Evolutionary conservation across 2,888 invertebrate genomes (phyloP).

Genomic region (Hartigia nigra): DNA sequence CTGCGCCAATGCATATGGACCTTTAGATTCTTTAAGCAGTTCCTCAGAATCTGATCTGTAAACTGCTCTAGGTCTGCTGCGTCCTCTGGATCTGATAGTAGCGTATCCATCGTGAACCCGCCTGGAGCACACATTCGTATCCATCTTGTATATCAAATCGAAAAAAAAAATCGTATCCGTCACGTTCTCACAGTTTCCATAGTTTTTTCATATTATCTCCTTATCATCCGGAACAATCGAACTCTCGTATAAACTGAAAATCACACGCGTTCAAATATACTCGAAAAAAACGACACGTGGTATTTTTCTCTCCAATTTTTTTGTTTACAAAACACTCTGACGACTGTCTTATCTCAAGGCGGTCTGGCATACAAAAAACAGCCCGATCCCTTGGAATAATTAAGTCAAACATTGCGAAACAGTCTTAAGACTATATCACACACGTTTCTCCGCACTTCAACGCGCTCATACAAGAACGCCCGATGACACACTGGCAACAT

Average conservation of each 20-base stretch:
- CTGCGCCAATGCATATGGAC: slow-evolving; percentile 47
- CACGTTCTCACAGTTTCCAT: background rate
- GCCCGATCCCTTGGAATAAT: background rate
- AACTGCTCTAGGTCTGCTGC: slow-evolving; percentile 55
- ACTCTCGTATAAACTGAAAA: background rate
- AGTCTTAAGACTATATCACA: background rate
- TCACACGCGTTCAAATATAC: background rate
- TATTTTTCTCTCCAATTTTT: background rate
- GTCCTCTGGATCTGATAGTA: slow-evolving; percentile 78
- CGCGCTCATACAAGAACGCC: background rate
- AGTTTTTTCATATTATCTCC: background rate
- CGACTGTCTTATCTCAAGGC: background rate
- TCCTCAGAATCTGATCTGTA: slow-evolving; percentile 58
- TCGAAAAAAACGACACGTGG: background rate
- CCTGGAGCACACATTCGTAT: slow-evolving; percentile 55
- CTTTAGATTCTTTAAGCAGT: slow-evolving; percentile 49
- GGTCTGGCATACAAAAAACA: background rate
- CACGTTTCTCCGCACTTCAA: background rate
- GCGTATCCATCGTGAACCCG: slow-evolving; percentile 89
- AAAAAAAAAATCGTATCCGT: background rate
- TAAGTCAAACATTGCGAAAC: background rate
- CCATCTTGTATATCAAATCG: slow-evolving; percentile 39
- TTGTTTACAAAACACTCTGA: background rate
- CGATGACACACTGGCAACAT: background rate
- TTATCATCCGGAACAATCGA: background rate